Percentiles rank a stretch among this genome's conserved stretches.
Conservation (phyloP, 2,888 invertebrate species). For the Nephrotoma flavescens region DNA sequence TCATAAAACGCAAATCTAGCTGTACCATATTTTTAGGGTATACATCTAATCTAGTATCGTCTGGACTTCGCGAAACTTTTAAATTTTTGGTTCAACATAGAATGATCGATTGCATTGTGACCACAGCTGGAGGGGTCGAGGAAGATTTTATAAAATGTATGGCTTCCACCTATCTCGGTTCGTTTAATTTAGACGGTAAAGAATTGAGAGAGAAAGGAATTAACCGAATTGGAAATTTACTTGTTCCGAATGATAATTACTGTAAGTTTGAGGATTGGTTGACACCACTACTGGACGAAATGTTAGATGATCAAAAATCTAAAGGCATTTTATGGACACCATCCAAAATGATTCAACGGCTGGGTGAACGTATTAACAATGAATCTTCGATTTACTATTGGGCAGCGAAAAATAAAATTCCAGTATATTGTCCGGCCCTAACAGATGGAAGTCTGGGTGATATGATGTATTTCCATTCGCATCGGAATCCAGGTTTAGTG, state of each 20-base stretch:
- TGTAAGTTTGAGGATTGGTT: conserved; percentile 95
- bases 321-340: conserved; percentile 78
- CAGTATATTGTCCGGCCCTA: conserved; percentile 92
- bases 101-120: conserved; percentile 90
- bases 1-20: conserved; percentile 56
- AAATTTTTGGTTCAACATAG: conserved; percentile 72
- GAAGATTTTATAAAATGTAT: conserved; percentile 99
- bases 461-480: conserved; percentile 98
- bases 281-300: conserved; percentile 79
- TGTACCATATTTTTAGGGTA: conserved; percentile 96
- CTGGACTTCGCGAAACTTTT: conserved; percentile 84
- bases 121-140: conserved; percentile 95
- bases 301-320: conserved; percentile 74
- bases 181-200: conserved; percentile 72
- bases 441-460: conserved; percentile 97
- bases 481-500: conserved; percentile 78
- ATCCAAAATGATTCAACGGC: conserved; percentile 58
- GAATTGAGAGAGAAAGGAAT: conserved; percentile 69
- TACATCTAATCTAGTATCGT: conserved; percentile 94
- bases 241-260: conserved; percentile 97
- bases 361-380: conserved; percentile 85
- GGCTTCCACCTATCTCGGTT: conserved; percentile 85
- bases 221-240: conserved; percentile 72
- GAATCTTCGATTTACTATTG: conserved; percentile 90
- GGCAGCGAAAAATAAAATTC: conserved; percentile 93